These are phyloP conservation scores for Oreochromis tanganicae DNA, from an alignment of 2,113 vertebrate genomes.

Conservation along the genomic window DNA sequence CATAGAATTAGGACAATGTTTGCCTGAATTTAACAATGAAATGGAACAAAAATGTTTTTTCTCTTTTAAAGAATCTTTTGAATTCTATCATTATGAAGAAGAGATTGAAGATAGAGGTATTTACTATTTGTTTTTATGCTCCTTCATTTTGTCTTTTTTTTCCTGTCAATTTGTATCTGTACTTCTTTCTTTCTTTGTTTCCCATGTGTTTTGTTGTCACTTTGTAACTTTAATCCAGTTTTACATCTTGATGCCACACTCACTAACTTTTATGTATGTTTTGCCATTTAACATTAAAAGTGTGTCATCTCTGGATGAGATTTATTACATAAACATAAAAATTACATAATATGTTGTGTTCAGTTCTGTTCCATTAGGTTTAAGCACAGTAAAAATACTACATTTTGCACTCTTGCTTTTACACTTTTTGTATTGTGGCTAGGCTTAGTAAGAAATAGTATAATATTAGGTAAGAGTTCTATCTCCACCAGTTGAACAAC, in stretches of 20 bases:
- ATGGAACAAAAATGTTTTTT: background rate
- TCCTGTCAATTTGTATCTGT: background rate
- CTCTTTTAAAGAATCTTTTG: constrained; percentile 65
- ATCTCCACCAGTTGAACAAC: background rate
- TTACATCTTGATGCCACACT: background rate
- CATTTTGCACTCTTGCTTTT: background rate
- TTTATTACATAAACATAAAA: background rate
- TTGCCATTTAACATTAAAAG: background rate
- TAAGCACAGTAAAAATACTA: background rate
- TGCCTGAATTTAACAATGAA: background rate
- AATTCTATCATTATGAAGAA: constrained; percentile 70
- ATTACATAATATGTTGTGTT: fast-evolving
- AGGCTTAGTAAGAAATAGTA: background rate
- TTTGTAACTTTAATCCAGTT: background rate
- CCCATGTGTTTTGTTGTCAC: background rate
- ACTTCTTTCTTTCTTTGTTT: background rate
- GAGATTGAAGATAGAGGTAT: constrained; percentile 65
- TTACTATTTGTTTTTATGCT: background rate
- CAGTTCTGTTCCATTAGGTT: background rate
- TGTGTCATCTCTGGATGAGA: background rate
- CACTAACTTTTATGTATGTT: background rate
- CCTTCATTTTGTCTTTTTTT: background rate
- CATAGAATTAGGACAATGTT: background rate
- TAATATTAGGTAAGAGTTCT: background rate
- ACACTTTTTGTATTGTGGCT: background rate